Evolutionary conservation across 2,113 vertebrate species (phyloP).

Genomic region (Eulemur rufifrons): DNA sequence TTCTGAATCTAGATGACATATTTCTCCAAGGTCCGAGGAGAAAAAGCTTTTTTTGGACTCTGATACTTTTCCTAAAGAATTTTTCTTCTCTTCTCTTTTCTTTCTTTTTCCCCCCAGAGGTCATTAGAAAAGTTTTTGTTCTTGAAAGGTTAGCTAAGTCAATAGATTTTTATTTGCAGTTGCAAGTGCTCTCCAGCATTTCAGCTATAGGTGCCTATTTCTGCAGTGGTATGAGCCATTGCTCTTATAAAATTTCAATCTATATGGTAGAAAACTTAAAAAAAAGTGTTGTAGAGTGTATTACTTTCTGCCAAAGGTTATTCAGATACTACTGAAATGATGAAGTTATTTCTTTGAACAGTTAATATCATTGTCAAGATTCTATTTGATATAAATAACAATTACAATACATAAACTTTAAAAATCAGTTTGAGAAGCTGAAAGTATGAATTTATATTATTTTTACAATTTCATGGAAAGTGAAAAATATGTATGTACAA

Average conservation of each 20-base stretch:
- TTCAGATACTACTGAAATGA: conserved; percentile 58
- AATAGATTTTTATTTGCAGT: conserved; percentile 65
- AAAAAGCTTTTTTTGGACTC: conserved; percentile 46
- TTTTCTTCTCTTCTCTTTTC: background rate
- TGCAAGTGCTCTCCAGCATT: conserved; percentile 29
- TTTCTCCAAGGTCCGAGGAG: conserved; percentile 57
- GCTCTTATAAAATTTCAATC: conserved; percentile 61
- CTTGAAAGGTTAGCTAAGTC: conserved; percentile 71
- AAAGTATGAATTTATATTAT: conserved; percentile 49
- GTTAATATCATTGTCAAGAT: conserved; percentile 59
- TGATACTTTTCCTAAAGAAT: conserved; percentile 52
- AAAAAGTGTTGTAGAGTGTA: conserved; percentile 24
- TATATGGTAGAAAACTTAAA: conserved; percentile 40
- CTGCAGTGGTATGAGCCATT: conserved; percentile 29
- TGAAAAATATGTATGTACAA: conserved; percentile 10
- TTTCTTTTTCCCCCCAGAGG: conserved; percentile 52
- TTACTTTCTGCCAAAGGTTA: conserved; percentile 67
- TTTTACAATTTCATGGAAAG: conserved; percentile 66
- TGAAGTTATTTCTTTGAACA: conserved; percentile 40
- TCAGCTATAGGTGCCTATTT: conserved; percentile 54
- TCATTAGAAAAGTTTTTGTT: conserved; percentile 76
- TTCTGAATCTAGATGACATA: conserved; percentile 66
- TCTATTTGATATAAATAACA: background rate
- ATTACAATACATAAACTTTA: conserved; percentile 51
- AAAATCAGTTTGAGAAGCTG: conserved; percentile 41